phyloP scores from a whole-genome alignment of 2,113 vertebrate genomes.

The Xyliphius kryptos region DNA sequence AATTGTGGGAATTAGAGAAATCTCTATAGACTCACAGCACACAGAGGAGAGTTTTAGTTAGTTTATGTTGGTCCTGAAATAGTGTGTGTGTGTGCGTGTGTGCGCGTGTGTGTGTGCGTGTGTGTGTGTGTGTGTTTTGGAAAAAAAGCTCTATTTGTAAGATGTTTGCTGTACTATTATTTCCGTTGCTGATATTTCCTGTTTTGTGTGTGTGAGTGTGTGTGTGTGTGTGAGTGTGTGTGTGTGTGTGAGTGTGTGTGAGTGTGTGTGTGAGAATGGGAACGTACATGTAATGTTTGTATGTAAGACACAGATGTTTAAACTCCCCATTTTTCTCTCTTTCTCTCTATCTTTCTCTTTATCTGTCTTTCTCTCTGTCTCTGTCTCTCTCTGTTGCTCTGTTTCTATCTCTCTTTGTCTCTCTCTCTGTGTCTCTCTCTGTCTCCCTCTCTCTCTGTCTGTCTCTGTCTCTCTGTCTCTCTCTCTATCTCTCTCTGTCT shows the following conservation, averaged over 20 bases:
- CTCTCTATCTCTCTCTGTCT: too few relatives aligned
- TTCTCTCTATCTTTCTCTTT: too few relatives aligned
- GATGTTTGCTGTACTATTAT: conserved; percentile 38
- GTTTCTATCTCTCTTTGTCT: conserved; percentile 49
- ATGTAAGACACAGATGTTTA: too few relatives aligned
- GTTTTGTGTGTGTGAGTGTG: too few relatives aligned
- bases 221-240: conserved; percentile 37
- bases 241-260: too few relatives aligned
- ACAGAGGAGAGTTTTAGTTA: too few relatives aligned
- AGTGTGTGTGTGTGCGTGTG: too few relatives aligned
- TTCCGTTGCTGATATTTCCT: conserved; percentile 36
- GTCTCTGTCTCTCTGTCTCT: not conserved
- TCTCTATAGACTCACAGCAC: conserved; percentile 31
- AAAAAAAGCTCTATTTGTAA: conserved; percentile 36
- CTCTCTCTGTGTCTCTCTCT: too few relatives aligned
- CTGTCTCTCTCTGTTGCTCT: too few relatives aligned
- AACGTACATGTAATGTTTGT: conserved; percentile 22
- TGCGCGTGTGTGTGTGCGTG: conserved; percentile 17
- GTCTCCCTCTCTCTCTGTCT: conserved; percentile 59
- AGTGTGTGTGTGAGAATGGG: conserved; percentile 31
- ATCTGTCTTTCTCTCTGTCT: too few relatives aligned
- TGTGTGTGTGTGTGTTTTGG: too few relatives aligned
- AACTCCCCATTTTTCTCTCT: too few relatives aligned
- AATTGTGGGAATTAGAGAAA: conserved; percentile 28
- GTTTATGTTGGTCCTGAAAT: conserved; percentile 21